A percentile compares a stretch with the other conserved stretches of the same genome.
phyloP scores from a whole-genome alignment of 2,797 vertebrate species.

The Chlorospingus flavigularis region DNA sequence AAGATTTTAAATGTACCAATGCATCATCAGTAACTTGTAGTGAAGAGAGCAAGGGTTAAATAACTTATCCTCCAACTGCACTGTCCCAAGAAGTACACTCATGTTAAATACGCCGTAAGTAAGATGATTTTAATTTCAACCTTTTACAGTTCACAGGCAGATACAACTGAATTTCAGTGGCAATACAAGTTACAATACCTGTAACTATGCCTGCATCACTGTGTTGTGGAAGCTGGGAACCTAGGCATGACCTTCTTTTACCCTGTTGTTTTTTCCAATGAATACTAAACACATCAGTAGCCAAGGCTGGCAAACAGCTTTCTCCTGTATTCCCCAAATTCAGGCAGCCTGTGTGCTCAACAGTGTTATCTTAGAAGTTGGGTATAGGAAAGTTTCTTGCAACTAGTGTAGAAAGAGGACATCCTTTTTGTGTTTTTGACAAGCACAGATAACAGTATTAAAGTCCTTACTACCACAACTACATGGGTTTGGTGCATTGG shows the following conservation, averaged over 20 bases:
- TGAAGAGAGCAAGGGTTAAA: neutral
- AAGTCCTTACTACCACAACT: neutral
- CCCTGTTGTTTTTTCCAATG: neutral
- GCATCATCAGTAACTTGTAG: neutral
- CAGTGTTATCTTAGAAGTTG: neutral
- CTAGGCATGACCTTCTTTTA: neutral
- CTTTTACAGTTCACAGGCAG: neutral
- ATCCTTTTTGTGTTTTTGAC: neutral
- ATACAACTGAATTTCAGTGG: neutral
- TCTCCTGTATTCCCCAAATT: neutral
- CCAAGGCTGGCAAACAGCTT: neutral
- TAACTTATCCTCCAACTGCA: neutral
- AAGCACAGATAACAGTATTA: neutral
- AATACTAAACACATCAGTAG: neutral
- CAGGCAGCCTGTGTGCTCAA: neutral
- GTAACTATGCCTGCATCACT: neutral
- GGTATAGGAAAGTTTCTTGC: neutral
- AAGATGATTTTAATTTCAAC: neutral
- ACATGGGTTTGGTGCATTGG: rapidly evolving
- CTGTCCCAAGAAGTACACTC: neutral
- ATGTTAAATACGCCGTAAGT: neutral
- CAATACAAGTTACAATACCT: too few species aligned
- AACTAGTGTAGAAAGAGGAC: neutral
- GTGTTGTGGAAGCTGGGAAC: neutral
- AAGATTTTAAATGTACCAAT: neutral